phyloP scores from a whole-genome alignment of 2,113 vertebrate genomes.

The Leptosomus discolor region DNA sequence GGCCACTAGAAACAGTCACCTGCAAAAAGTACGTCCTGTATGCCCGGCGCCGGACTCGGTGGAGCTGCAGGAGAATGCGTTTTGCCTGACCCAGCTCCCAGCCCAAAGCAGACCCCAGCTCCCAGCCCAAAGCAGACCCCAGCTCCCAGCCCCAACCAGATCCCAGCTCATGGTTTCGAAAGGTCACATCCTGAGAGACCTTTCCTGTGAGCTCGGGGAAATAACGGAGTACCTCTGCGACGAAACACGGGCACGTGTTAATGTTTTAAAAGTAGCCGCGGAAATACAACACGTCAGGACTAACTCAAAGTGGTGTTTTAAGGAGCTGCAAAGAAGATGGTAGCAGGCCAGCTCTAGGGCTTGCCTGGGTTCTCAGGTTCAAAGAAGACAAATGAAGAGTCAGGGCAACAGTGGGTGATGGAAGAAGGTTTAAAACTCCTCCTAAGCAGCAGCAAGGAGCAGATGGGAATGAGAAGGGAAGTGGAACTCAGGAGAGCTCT shows the following conservation, averaged over 20 bases:
- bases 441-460: neutral
- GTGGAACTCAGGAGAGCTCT: neutral
- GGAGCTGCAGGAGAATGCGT: accelerated
- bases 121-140: neutral
- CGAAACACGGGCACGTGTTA: accelerated
- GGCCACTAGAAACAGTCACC: neutral
- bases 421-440: neutral
- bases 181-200: neutral
- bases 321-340: neutral
- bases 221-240: accelerated
- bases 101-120: neutral
- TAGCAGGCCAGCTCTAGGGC: neutral
- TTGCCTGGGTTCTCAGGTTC: neutral
- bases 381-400: neutral
- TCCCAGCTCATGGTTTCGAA: neutral
- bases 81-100: neutral
- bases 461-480: neutral
- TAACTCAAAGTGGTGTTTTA: neutral
- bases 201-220: neutral
- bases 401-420: neutral
- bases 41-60: neutral
- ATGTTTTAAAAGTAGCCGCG: neutral
- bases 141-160: neutral
- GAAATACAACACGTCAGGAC: neutral
- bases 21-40: neutral